These are phyloP conservation scores for Lagodon rhomboides DNA, from an alignment of 2,797 vertebrate genomes.

Conservation along the genomic window DNA sequence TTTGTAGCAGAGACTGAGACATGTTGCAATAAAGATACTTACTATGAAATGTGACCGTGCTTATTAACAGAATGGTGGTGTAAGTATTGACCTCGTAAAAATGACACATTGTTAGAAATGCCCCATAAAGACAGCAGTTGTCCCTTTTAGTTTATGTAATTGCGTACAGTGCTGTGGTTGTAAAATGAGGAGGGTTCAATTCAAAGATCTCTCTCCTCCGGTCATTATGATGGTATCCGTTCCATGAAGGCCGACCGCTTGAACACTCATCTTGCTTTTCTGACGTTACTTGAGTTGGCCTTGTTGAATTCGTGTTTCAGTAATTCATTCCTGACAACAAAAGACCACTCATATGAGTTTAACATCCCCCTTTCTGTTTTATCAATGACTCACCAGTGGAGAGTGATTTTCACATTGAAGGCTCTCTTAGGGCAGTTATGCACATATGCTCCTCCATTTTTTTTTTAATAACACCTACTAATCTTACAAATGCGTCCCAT, in stretches of 20 bases:
- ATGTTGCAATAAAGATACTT: not conserved
- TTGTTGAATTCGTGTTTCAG: constrained; percentile 36
- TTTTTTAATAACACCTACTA: constrained; percentile 45
- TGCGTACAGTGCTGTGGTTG: constrained; percentile 2
- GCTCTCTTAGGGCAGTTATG: constrained; percentile 5
- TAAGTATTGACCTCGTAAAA: constrained; percentile 7
- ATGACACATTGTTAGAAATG: constrained; percentile 10
- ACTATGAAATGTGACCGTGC: not conserved
- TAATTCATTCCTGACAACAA: constrained; percentile 31
- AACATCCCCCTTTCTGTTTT: not conserved
- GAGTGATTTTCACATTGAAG: constrained; percentile 16
- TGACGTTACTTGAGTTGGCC: constrained; percentile 19
- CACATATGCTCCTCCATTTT: not conserved
- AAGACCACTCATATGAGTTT: not conserved
- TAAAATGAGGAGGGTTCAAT: constrained; percentile 20
- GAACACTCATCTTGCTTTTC: constrained; percentile 18
- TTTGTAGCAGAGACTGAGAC: not conserved
- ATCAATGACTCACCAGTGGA: constrained; percentile 2
- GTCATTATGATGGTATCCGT: constrained; percentile 19
- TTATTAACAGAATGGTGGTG: constrained; percentile 3
- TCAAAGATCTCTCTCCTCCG: constrained; percentile 20
- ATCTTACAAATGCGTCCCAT: constrained; percentile 28
- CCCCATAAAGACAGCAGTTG: constrained; percentile 20
- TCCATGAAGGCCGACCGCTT: constrained; percentile 14
- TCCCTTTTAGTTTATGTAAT: constrained; percentile 11